Conservation (phyloP, 2,113 vertebrate genomes). For the Thryonomys swinderianus region DNA sequence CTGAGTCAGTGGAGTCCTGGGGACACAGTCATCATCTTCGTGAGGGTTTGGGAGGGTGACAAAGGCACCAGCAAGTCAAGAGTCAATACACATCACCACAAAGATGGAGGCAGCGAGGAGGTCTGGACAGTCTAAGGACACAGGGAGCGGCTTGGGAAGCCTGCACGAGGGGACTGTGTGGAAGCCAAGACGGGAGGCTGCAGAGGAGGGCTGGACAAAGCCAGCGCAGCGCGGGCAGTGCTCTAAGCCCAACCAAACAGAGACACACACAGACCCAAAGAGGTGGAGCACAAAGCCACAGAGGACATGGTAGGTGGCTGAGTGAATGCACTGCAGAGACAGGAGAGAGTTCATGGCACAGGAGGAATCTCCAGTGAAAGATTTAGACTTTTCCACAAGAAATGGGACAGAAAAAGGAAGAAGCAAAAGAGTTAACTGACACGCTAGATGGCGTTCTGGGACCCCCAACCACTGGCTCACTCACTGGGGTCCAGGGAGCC, state of each 20-base stretch:
- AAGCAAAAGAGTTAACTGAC: not conserved
- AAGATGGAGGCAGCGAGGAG: not conserved
- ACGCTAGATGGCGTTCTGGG: not conserved
- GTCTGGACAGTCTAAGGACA: accelerated
- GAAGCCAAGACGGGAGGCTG: not conserved
- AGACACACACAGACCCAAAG: not conserved
- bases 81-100: too few species aligned
- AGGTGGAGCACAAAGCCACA: not conserved
- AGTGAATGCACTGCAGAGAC: accelerated
- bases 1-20: not conserved
- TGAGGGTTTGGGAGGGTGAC: not conserved
- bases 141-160: not conserved
- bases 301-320: not conserved
- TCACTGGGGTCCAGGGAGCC: not conserved
- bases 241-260: not conserved
- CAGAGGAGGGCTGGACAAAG: not conserved
- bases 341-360: accelerated
- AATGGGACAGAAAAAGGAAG: not conserved
- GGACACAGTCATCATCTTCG: not conserved
- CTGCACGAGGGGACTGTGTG: not conserved
- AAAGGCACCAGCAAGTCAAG: not conserved
- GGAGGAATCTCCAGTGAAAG: not conserved
- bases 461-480: not conserved
- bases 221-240: not conserved
- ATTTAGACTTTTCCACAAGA: not conserved